These are phyloP conservation scores for Polyodon spathula DNA, from an alignment of 2,113 vertebrate genomes.

Conservation along the genomic window DNA sequence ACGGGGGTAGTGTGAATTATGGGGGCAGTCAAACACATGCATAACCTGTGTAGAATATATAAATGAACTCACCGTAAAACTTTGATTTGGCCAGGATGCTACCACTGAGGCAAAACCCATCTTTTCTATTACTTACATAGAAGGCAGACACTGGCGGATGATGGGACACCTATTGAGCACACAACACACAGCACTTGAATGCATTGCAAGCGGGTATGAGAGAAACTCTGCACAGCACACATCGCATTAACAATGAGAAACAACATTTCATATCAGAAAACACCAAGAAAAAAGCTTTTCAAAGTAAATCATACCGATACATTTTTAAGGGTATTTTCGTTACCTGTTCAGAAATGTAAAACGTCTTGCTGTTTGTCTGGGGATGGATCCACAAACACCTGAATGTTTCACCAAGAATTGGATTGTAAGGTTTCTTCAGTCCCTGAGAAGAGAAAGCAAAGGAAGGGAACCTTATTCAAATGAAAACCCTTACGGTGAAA, in stretches of 20 bases:
- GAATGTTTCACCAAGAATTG: constrained; percentile 92
- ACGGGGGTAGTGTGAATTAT: neutral
- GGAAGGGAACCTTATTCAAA: constrained; percentile 2
- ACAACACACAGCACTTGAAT: neutral
- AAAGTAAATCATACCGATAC: neutral
- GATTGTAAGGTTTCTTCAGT: constrained; percentile 97
- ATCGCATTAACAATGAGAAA: too few relatives aligned
- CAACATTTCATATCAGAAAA: neutral
- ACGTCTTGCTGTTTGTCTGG: constrained; percentile 91
- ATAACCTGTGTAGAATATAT: neutral
- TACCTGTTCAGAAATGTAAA: constrained; percentile 96
- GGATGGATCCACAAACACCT: constrained; percentile 95
- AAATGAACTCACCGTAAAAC: constrained; percentile 76
- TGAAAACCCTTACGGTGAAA: neutral
- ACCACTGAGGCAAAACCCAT: constrained; percentile 95
- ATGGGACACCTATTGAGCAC: constrained; percentile 75
- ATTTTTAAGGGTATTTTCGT: neutral
- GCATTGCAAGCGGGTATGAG: too few relatives aligned
- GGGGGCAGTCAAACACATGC: neutral
- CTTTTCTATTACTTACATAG: constrained; percentile 96
- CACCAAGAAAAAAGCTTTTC: neutral
- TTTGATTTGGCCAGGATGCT: constrained; percentile 98
- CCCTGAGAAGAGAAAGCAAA: constrained; percentile 55
- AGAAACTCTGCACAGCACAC: too few relatives aligned
- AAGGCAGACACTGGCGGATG: constrained; percentile 96